Conservation (phyloP, 1,140 invertebrate species). For the Apis cerana region DNA sequence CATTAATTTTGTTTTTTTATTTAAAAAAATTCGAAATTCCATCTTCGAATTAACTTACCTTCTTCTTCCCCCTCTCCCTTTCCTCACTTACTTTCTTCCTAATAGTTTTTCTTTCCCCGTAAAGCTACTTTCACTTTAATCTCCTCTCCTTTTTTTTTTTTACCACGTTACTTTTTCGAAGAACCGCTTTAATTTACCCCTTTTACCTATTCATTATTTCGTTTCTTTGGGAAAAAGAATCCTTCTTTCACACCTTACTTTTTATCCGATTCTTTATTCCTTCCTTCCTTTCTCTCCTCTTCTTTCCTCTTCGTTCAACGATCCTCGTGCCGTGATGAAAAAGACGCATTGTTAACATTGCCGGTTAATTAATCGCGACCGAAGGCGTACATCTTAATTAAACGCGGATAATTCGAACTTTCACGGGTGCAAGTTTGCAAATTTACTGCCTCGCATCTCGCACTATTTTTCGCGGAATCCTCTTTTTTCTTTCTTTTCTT, state of each 20-base stretch:
- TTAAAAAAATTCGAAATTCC: neutral
- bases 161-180: no score
- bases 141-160: neutral
- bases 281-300: neutral
- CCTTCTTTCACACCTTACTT: no score
- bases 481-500: neutral
- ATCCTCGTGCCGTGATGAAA: neutral
- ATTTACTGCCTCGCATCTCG: neutral
- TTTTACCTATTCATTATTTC: no score
- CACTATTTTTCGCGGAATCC: neutral
- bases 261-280: neutral
- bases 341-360: neutral
- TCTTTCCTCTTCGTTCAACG: no score
- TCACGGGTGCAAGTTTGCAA: neutral
- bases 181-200: no score
- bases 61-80: neutral
- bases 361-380: slow-evolving; percentile 11
- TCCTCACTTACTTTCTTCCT: no score
- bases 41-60: no score
- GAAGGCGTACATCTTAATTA: slow-evolving; percentile 5
- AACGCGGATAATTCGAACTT: slow-evolving; percentile 17
- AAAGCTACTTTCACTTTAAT: neutral
- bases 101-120: no score
- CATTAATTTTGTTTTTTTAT: neutral
- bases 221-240: no score